These are phyloP conservation scores for Myotis daubentonii DNA, from an alignment of 2,797 vertebrate species.

Conservation along the genomic window DNA sequence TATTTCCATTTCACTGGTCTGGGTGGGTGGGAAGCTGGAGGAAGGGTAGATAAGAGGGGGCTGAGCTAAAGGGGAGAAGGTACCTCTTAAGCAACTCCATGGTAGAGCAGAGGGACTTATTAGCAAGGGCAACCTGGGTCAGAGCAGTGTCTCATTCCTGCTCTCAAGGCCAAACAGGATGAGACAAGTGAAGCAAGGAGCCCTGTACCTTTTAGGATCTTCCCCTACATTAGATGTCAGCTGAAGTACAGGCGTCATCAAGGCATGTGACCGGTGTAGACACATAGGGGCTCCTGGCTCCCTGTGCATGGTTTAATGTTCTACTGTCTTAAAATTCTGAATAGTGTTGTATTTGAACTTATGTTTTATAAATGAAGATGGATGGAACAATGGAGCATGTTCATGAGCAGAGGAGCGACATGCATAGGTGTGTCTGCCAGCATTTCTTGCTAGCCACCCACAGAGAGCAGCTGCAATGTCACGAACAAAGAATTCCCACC, in stretches of 20 bases:
- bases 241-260: not conserved
- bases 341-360: not conserved
- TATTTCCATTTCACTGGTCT: not conserved
- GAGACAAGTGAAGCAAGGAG: not conserved
- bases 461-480: not conserved
- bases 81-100: not conserved
- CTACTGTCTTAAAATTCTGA: not conserved
- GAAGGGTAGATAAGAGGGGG: not conserved
- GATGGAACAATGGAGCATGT: not conserved
- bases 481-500: not conserved
- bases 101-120: not conserved
- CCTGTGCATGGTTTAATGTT: not conserved
- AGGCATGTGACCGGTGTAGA: not conserved
- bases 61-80: not conserved
- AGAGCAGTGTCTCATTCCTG: not conserved
- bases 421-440: not conserved
- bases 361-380: not conserved
- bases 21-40: not conserved
- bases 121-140: not conserved
- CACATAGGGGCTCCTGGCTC: not conserved
- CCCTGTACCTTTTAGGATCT: not conserved
- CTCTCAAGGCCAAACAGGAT: not conserved
- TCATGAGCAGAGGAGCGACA: not conserved
- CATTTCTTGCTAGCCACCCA: not conserved
- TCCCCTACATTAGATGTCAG: not conserved